Conservation (phyloP, 2,888 invertebrate species). For the Spodoptera exigua region DNA sequence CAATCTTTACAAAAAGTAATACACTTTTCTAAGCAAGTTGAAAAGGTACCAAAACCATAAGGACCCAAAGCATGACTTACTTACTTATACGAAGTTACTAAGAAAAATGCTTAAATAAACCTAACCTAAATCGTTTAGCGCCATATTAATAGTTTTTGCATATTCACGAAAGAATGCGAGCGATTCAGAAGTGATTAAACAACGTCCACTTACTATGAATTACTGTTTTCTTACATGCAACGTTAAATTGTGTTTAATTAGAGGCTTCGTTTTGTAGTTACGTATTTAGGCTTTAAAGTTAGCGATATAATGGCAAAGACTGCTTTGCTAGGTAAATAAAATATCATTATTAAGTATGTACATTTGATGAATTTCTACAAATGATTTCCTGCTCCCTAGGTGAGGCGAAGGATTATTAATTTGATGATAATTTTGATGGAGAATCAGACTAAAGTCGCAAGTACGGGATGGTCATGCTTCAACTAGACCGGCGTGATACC, state of each 20-base stretch:
- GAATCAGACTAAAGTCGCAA: too few species aligned
- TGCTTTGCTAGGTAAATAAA: background rate
- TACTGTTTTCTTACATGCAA: constrained; percentile 39
- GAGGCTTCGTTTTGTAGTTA: constrained; percentile 28
- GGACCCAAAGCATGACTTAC: background rate
- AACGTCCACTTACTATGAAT: constrained; percentile 24
- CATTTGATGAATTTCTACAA: too few species aligned
- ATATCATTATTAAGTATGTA: too few species aligned
- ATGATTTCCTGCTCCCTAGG: too few species aligned
- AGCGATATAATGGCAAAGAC: constrained; percentile 2
- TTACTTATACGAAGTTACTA: background rate
- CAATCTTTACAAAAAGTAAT: too few species aligned
- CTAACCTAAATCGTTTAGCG: constrained; percentile 13
- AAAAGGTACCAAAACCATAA: too few species aligned
- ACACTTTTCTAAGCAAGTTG: too few species aligned
- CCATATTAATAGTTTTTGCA: constrained; percentile 4
- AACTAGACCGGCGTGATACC: too few species aligned
- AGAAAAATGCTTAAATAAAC: constrained; percentile 5
- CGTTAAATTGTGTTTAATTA: constrained; percentile 47
- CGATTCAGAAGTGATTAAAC: constrained; percentile 21
- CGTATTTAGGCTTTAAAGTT: constrained; percentile 5
- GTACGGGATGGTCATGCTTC: too few species aligned
- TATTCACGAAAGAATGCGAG: constrained; percentile 15
- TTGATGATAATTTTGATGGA: too few species aligned
- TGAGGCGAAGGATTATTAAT: too few species aligned